Evolutionary conservation across 2,888 invertebrate species (phyloP).

Genomic region (Eristalinus aeneus): DNA sequence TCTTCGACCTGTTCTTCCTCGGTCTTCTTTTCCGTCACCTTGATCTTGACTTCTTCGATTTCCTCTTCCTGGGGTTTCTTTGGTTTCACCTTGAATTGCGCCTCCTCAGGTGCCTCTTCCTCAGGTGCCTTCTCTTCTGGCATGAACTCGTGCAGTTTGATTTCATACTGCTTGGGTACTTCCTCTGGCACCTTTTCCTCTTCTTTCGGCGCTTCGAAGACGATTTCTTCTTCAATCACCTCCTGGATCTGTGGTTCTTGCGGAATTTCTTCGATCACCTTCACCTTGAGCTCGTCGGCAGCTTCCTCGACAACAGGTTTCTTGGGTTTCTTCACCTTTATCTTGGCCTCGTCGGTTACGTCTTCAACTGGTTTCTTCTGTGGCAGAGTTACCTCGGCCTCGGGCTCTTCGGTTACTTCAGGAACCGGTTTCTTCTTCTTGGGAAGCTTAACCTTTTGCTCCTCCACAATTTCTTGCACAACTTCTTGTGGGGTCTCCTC

Average conservation of each 20-base stretch:
- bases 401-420: conserved; percentile 73
- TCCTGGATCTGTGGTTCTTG: conserved; percentile 61
- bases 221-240: conserved; percentile 70
- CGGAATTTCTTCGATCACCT: conserved; percentile 68
- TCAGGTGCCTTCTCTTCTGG: conserved; percentile 72
- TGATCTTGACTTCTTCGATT: conserved; percentile 69
- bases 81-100: conserved; percentile 75
- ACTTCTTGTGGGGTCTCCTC: conserved; percentile 73
- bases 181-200: conserved; percentile 69
- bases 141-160: conserved; percentile 36
- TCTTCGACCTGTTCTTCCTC: conserved; percentile 75
- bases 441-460: conserved; percentile 71
- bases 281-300: conserved; percentile 75
- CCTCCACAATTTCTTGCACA: conserved; percentile 47
- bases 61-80: conserved; percentile 70
- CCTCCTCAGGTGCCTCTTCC: conserved; percentile 73
- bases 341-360: conserved; percentile 62
- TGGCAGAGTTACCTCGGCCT: conserved; percentile 76
- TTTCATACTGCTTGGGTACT: conserved; percentile 49
- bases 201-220: conserved; percentile 74
- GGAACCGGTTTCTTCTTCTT: conserved; percentile 75
- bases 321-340: conserved; percentile 73
- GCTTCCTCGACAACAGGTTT: conserved; percentile 76
- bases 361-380: conserved; percentile 75
- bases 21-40: conserved; percentile 72